Evolutionary conservation across 2,797 vertebrate species (phyloP).

Genomic region (Acrossocheilus fasciatus): DNA sequence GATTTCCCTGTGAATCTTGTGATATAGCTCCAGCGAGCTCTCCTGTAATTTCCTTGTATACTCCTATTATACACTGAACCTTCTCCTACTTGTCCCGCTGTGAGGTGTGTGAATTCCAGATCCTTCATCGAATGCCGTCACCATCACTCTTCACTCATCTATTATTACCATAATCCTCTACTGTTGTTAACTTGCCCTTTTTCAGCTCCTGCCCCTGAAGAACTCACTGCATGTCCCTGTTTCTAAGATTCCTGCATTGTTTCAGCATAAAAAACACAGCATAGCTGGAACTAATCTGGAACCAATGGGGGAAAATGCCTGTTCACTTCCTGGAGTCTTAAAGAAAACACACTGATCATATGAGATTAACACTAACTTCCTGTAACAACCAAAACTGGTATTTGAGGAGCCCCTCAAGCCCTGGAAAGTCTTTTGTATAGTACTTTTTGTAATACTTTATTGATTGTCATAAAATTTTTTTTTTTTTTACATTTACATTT

Average conservation of each 20-base stretch:
- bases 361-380: neutral
- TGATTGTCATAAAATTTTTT: neutral
- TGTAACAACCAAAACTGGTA: neutral
- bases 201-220: too few relatives aligned
- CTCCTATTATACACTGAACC: too few relatives aligned
- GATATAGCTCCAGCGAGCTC: too few relatives aligned
- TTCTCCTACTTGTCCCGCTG: too few relatives aligned
- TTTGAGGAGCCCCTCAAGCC: neutral
- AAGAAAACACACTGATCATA: constrained; percentile 12
- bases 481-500: neutral
- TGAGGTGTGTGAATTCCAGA: too few relatives aligned
- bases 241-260: neutral
- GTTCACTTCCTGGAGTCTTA: neutral
- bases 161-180: too few relatives aligned
- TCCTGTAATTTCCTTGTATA: too few relatives aligned
- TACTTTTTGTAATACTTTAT: neutral
- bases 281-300: constrained; percentile 7
- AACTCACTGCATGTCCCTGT: too few relatives aligned
- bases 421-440: neutral
- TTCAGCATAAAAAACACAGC: neutral
- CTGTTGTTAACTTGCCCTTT: too few relatives aligned
- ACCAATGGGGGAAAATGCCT: neutral
- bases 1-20: too few relatives aligned
- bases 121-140: too few relatives aligned
- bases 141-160: too few relatives aligned